Conservation (phyloP, 2,113 vertebrate species). For the Pachycephala philippinensis region DNA sequence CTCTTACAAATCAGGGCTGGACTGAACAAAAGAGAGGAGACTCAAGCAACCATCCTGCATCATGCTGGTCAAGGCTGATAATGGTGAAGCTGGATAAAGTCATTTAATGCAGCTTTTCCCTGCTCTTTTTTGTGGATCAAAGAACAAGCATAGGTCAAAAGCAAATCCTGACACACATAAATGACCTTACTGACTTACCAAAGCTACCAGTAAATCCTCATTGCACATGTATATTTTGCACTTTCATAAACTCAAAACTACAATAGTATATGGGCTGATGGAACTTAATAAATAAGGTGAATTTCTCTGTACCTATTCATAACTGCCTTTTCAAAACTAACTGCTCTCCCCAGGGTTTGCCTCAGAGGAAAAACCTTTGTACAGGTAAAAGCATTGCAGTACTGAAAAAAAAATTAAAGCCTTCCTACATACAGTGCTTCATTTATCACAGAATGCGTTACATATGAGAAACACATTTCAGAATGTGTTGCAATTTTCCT, state of each 20-base stretch:
- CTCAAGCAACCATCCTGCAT: background rate
- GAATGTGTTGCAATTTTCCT: background rate
- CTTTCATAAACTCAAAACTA: background rate
- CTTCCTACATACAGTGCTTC: background rate
- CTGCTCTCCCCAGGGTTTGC: background rate
- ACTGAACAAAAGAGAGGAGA: background rate
- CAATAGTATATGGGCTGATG: background rate
- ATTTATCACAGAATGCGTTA: background rate
- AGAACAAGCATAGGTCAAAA: background rate
- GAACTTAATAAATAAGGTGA: background rate
- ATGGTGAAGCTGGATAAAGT: background rate
- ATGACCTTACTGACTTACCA: background rate
- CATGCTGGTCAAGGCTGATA: rapidly evolving
- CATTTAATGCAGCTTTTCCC: background rate
- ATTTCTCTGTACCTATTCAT: background rate
- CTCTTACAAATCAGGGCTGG: background rate
- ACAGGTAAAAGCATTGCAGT: background rate
- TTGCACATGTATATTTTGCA: background rate
- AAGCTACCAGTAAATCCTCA: background rate
- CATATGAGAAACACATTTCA: background rate
- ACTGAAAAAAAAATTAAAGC: background rate
- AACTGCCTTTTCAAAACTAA: background rate
- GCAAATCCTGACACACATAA: background rate
- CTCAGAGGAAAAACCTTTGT: background rate
- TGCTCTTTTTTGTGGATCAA: background rate